Evolutionary conservation across 2,113 vertebrate genomes (phyloP).

Genomic region (Turnix velox): DNA sequence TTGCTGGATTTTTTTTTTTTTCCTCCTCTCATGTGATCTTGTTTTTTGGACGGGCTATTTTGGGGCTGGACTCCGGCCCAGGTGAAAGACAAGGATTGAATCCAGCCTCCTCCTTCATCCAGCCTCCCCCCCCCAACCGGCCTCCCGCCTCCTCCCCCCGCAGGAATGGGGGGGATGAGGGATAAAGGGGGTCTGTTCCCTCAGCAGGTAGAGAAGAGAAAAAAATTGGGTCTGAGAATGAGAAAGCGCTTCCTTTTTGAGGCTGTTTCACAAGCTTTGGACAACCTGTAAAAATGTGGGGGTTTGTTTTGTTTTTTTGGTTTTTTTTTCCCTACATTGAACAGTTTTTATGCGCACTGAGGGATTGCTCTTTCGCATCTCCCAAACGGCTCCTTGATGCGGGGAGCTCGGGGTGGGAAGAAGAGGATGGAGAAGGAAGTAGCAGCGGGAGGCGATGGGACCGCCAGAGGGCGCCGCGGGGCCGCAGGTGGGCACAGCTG

Average conservation of each 20-base stretch:
- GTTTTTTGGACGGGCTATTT: constrained; percentile 75
- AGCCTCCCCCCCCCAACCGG: not conserved
- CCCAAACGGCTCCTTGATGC: too few relatives aligned
- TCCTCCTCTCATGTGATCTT: constrained; percentile 68
- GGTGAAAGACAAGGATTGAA: constrained; percentile 60
- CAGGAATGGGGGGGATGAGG: too few relatives aligned
- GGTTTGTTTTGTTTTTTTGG: too few relatives aligned
- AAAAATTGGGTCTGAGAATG: not conserved
- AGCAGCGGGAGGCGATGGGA: not conserved
- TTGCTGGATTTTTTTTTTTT: too few relatives aligned
- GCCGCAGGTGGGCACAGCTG: not conserved
- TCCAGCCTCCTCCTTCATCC: too few relatives aligned
- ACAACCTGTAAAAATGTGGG: not conserved
- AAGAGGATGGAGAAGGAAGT: rapidly evolving
- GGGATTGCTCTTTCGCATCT: too few relatives aligned
- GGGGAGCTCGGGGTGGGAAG: too few relatives aligned
- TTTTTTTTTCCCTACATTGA: not conserved
- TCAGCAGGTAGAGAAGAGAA: too few relatives aligned
- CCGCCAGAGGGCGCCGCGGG: constrained; percentile 14
- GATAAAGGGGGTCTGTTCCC: too few relatives aligned
- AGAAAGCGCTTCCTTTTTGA: rapidly evolving
- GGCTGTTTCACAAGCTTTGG: not conserved
- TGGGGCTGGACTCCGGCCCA: constrained; percentile 71
- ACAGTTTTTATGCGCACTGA: not conserved
- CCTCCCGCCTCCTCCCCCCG: too few relatives aligned